Conservation (phyloP, 2,797 vertebrate genomes). For the Acrossocheilus fasciatus region DNA sequence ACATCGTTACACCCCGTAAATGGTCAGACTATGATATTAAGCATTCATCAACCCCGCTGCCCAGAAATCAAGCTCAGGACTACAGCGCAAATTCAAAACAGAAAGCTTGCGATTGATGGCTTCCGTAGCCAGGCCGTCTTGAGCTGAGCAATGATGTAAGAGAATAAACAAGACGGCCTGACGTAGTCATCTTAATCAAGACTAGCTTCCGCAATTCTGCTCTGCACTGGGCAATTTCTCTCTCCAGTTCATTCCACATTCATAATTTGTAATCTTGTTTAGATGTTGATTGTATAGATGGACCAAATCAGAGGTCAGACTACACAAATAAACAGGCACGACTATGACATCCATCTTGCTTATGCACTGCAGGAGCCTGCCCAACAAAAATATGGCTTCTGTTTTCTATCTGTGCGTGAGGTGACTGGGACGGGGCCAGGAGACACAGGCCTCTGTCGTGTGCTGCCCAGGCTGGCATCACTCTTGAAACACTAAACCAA, state of each 20-base stretch:
- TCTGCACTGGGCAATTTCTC: slow-evolving; percentile 16
- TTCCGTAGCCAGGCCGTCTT: slow-evolving; percentile 68
- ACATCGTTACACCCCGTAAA: slow-evolving; percentile 38
- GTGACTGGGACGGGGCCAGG: slow-evolving; percentile 63
- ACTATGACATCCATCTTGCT: slow-evolving; percentile 80
- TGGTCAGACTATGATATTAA: slow-evolving; percentile 46
- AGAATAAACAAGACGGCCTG: slow-evolving; percentile 72
- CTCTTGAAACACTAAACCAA: slow-evolving; percentile 71
- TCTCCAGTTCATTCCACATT: slow-evolving; percentile 72
- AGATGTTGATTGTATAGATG: slow-evolving; percentile 73
- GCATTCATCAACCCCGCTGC: slow-evolving; percentile 64
- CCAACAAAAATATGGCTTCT: slow-evolving; percentile 81
- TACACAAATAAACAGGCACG: slow-evolving; percentile 82
- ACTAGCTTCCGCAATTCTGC: slow-evolving; percentile 61
- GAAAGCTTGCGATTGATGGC: slow-evolving; percentile 77
- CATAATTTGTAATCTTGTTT: slow-evolving; percentile 77
- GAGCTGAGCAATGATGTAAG: slow-evolving; percentile 72
- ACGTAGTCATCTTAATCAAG: slow-evolving; percentile 78
- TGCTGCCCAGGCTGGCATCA: slow-evolving; percentile 54
- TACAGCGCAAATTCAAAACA: slow-evolving; percentile 65
- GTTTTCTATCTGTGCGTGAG: slow-evolving; percentile 78
- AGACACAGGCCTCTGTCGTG: slow-evolving; percentile 51
- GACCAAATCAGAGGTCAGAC: slow-evolving; percentile 61
- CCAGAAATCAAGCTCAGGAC: slow-evolving; percentile 37
- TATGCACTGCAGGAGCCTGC: slow-evolving; percentile 69